Evolutionary conservation across 1,140 invertebrate genomes (phyloP).

Genomic region (Parasteatoda tepidariorum): DNA sequence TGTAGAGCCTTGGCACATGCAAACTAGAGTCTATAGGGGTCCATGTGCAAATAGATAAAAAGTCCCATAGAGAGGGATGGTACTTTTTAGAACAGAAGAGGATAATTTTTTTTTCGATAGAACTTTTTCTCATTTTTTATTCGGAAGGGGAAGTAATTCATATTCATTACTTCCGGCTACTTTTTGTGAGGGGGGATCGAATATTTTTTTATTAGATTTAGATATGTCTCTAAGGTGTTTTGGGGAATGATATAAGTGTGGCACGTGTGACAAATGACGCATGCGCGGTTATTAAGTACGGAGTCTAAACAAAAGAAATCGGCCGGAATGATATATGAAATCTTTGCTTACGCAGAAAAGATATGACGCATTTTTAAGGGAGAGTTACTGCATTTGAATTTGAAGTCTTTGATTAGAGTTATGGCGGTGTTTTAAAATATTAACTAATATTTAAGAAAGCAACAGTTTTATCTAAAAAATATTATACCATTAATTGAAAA

Average conservation of each 20-base stretch:
- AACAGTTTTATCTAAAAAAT: too few species aligned
- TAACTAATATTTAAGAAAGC: too few species aligned
- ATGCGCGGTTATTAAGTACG: not conserved
- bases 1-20: not conserved
- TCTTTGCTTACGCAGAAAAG: too few species aligned
- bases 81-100: not conserved
- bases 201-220: not conserved
- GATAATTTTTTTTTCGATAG: not conserved
- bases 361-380: too few species aligned
- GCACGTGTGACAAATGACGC: conserved; percentile 37
- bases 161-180: conserved; percentile 57
- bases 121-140: not conserved
- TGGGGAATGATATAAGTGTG: not conserved
- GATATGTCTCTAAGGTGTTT: not conserved
- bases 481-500: too few species aligned
- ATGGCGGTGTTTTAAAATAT: too few species aligned
- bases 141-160: conserved; percentile 29
- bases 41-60: conserved; percentile 50
- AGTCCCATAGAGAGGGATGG: not conserved
- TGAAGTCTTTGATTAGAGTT: too few species aligned
- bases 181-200: not conserved
- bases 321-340: not conserved
- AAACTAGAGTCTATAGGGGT: not conserved
- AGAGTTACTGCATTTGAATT: too few species aligned
- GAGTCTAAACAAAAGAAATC: not conserved